Evolutionary conservation across 2,888 invertebrate genomes (phyloP).

Genomic region (Hecatera dysodea): DNA sequence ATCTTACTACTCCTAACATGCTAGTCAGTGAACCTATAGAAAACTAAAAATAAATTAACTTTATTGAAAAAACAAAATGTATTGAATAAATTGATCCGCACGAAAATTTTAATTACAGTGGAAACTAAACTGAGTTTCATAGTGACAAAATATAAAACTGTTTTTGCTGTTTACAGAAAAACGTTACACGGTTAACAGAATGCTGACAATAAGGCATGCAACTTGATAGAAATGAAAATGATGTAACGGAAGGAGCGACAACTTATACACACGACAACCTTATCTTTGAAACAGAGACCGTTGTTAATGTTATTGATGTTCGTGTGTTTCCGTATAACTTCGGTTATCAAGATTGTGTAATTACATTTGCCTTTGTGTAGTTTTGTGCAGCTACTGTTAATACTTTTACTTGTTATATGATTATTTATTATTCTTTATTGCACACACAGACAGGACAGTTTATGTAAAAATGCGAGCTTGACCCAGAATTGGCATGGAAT

Average conservation of each 20-base stretch:
- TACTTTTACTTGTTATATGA: slow-evolving; percentile 2
- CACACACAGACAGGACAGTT: too few species aligned
- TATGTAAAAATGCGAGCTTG: too few species aligned
- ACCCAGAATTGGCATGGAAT: too few species aligned
- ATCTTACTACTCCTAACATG: not conserved
- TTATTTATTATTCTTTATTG: not conserved
- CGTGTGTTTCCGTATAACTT: slow-evolving; percentile 44
- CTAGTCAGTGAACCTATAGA: not conserved
- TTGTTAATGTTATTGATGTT: slow-evolving; percentile 17
- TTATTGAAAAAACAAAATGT: not conserved
- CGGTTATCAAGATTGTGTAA: slow-evolving; percentile 32
- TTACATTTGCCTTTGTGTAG: slow-evolving; percentile 6
- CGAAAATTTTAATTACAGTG: not conserved
- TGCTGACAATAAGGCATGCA: slow-evolving; percentile 24
- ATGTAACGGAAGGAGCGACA: slow-evolving; percentile 22
- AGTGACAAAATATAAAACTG: not conserved
- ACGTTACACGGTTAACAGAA: not conserved
- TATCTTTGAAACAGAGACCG: slow-evolving; percentile 9
- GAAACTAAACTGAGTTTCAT: not conserved
- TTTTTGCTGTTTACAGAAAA: not conserved
- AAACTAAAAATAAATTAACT: not conserved
- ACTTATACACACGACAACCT: slow-evolving; percentile 33
- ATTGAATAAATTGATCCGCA: not conserved
- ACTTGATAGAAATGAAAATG: slow-evolving; percentile 37
- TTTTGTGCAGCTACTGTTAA: not conserved